Base-by-base conservation (phyloP, 2,888 invertebrate genomes). In the Lydus trimaculatus region DNA sequence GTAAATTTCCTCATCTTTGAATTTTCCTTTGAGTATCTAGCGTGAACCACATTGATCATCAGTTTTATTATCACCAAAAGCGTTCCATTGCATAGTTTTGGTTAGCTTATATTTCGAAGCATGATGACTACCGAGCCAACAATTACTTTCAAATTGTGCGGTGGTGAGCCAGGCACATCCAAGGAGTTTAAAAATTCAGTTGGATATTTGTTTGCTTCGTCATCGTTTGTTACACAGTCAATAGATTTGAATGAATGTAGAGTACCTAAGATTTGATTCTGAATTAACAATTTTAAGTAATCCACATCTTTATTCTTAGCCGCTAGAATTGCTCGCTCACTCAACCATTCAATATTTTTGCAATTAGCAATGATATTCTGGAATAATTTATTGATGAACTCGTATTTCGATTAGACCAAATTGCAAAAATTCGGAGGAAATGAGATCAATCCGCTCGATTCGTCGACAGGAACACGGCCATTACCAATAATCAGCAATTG, bases 401-500 rank as follows among this genome's bases (percentile, higher is more conserved):
- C 71, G 48, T 72, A 70, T 73, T 58, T 82, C 52, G 70, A 64
- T 70, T 73, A 67, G 59, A 75, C 73, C 9, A 80, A 78, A 62
- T 81, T 79, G 65, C 80, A 81, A 62, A 83, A 80, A 78, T 79
- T 80, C 2, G 7, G n/a, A 25, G 78, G 77, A 76, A 82, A 81
- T 76, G 74, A 78, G 65, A 81, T 82, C 43, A 79, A 80, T 78
- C 79, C 76, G 73, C 72, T 80, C 71, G 74, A 78, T 74, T 79
- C 73, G 62, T 80, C 76, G 66, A 78, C 74, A 75, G 75, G 73
- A 28, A 79, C 70, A 39, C 52, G 75, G 61, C 79, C 79, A 79
- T 81, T 80, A 75, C 79, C 79, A 74, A 81, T 80, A 79, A 71
- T 78, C 77, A 81, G 76, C 73, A 81, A 80, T 79, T 80, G 79